Base-by-base conservation (phyloP, 64 coral and sea anemone genomes). In the Pachyseris speciosa region DNA sequence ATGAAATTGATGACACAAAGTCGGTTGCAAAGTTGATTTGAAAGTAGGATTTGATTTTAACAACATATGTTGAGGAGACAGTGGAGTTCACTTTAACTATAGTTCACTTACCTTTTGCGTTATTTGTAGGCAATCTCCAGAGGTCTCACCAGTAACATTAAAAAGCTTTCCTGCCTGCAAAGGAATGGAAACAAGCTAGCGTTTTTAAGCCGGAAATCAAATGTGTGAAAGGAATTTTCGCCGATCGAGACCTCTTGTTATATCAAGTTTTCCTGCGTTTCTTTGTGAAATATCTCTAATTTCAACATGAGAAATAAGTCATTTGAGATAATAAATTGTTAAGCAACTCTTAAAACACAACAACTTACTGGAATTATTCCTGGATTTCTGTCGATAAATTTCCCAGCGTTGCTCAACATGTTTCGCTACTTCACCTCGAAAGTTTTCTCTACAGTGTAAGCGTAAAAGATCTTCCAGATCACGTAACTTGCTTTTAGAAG, bases 361-460 rank as follows among this genome's bases (percentile, higher is more conserved):
- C 7, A 49, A 87, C 87, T 90, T 90, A 90, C 92, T 48, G 92
- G 74, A 44, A 90, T 59, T 53, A 85, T 94, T 43, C 87, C 92
- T 45, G 87, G 75, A 84, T 94, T 97, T 90, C 95, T 87, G 86
- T 97, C 95, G 39, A 97, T 93, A 70, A 93, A 97, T 80, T 50
- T 97, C 7, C 95, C 95, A 55, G 67, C 70, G 53, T 97, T 97
- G 63, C 85, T 97, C 8, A 97, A 83, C 95, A 97, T 97, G 10
- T 86, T 32, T 33, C 5, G 45, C 32, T 63, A 22, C 9, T 47
- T 9, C 28, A 27, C 13, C 37, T 39, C 11, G 38, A 10, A 16
- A 58, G 10, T 60, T 27, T 60, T 55, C 20, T 12, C 7, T 5
- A 57, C 1, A 78, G 26, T 30, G 39, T 11, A 75, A 15, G 6